Base-by-base conservation (phyloP, 2,797 vertebrate genomes). In the Malurus splendens region DNA sequence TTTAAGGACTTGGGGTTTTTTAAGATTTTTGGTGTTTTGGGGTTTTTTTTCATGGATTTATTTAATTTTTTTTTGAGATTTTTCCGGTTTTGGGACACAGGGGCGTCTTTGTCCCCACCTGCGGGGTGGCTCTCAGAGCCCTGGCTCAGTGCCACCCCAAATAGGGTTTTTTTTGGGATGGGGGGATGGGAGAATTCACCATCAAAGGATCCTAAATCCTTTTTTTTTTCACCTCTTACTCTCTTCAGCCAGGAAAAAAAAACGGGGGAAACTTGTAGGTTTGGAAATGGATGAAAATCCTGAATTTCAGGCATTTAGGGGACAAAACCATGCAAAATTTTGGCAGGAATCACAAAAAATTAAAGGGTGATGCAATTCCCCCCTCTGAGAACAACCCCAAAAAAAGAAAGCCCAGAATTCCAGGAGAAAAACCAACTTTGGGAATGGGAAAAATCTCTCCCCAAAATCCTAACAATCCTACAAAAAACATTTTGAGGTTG, bases 111-210 rank as follows among this genome's bases (percentile, higher is more conserved):
- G 77, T 80, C 77, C 65, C 65, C 27, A 36, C 19, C 42, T 44
- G 18, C 20, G 41, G 88, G 76, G 71, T 50, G 89, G 33, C 44
- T 61, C 59, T 67, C 52, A 47, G 57, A 84, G 80, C 39, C 47
- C 81, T 94, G 92, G 90, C 89, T 36, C 12, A 1, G 20, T 59
- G 86, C 92, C 92, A 90, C 55, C 75, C 67, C 59, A 87, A 93
- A 94, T 42, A 89, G 48, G 7, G n/a, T 7, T 44, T 66, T 51
- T 61, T 66, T 50, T 1, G 47, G 19, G 20, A 4, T 11, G 36
- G 54, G 59, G 32, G 42, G 41, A 41, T 80, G 77, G 77, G 65
- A 79, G 64, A 36, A 12, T 65, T 33, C 1, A 0, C 36, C 59
- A 75, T 64, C 87, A 59, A 64, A 80, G 55, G 33, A 15, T 47